Conservation (phyloP, 2,113 vertebrate genomes). For the Promerops cafer region DNA sequence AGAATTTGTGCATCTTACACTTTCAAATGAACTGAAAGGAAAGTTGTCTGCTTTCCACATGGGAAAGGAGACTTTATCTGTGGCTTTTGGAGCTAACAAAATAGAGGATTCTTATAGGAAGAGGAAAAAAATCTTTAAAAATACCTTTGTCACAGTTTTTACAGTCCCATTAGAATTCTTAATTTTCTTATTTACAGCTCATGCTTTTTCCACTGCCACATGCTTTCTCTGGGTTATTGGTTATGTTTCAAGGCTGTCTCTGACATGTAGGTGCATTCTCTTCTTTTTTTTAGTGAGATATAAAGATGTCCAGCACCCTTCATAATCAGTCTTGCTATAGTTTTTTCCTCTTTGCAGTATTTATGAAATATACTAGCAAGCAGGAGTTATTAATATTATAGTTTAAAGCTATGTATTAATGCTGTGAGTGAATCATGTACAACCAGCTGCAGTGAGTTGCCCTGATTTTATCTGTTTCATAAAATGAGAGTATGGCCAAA, state of each 20-base stretch:
- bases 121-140: neutral
- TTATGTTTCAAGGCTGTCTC: neutral
- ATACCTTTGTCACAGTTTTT: neutral
- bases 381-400: neutral
- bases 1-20: neutral
- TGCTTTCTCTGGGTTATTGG: neutral
- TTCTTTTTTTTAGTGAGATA: neutral
- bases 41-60: neutral
- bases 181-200: neutral
- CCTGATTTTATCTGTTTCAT: neutral
- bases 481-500: neutral
- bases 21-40: neutral
- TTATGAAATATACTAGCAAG: neutral
- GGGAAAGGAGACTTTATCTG: neutral
- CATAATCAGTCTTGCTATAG: neutral
- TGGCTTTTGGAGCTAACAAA: neutral
- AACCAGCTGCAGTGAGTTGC: neutral
- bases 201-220: neutral
- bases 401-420: neutral
- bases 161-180: neutral
- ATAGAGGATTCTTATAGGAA: neutral
- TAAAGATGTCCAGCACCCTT: neutral
- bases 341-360: neutral
- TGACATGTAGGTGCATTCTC: neutral
- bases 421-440: neutral